Conservation (phyloP, 2,888 invertebrate species). For the Arrhopalites spinosus region DNA sequence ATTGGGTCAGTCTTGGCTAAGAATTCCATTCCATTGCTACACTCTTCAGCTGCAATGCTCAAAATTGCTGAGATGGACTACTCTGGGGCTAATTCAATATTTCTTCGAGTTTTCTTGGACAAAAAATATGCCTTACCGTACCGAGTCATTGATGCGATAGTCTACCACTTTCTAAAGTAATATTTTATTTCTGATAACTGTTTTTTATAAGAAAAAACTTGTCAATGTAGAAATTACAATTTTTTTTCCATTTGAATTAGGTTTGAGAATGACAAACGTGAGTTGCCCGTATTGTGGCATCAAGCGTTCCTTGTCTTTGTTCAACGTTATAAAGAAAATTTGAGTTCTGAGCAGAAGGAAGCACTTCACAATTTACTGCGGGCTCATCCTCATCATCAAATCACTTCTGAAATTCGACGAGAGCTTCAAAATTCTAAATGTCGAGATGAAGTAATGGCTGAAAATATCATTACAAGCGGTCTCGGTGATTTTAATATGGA, state of each 20-base stretch:
- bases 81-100: conserved; percentile 93
- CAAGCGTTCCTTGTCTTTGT: conserved; percentile 91
- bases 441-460: conserved; percentile 65
- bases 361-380: conserved; percentile 78
- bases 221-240: too few relatives aligned
- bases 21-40: conserved; percentile 90
- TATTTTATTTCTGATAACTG: conserved; percentile 2
- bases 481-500: conserved; percentile 32
- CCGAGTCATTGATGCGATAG: conserved; percentile 90
- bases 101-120: conserved; percentile 89
- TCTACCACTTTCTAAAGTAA: conserved; percentile 90
- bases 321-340: conserved; percentile 92
- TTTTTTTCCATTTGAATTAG: too few relatives aligned
- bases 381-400: conserved; percentile 68
- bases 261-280: conserved; percentile 80
- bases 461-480: conserved; percentile 18
- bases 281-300: conserved; percentile 96
- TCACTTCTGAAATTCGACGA: conserved; percentile 82
- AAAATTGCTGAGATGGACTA: conserved; percentile 98
- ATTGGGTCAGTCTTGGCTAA: conserved; percentile 89
- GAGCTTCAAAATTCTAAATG: conserved; percentile 84
- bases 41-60: conserved; percentile 91
- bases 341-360: conserved; percentile 90
- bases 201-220: too few relatives aligned
- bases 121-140: conserved; percentile 98